phyloP scores from a whole-genome alignment of 2,797 vertebrate species.

The Sebastes wilsoni region DNA sequence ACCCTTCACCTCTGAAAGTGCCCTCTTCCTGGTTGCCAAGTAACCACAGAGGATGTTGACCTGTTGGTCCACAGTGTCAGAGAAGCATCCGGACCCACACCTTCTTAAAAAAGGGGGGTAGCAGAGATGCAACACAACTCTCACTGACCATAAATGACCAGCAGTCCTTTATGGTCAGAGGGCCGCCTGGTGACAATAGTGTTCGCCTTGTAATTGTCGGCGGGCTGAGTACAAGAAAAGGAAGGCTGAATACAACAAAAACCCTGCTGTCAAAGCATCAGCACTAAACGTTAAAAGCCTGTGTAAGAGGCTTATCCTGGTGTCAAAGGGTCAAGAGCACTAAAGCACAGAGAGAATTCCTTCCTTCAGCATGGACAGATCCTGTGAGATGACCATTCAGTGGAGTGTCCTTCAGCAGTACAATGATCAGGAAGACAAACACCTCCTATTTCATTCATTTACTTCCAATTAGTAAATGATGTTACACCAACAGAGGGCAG shows the following conservation, averaged over 20 bases:
- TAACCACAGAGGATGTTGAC: constrained; percentile 50
- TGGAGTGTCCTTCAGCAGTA: background rate
- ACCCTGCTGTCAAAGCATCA: constrained; percentile 46
- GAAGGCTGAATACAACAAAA: constrained; percentile 34
- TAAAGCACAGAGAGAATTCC: constrained; percentile 53
- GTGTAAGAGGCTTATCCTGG: constrained; percentile 38
- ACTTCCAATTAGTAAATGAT: background rate
- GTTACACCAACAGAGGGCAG: constrained; percentile 60
- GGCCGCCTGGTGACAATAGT: constrained; percentile 22
- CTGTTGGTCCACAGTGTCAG: constrained; percentile 25
- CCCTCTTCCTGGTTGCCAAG: constrained; percentile 38
- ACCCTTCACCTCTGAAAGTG: constrained; percentile 22
- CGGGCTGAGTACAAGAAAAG: constrained; percentile 13
- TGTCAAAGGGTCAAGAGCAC: constrained; percentile 58
- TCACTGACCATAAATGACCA: constrained; percentile 14
- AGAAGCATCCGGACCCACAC: constrained; percentile 13
- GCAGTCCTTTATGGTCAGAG: background rate
- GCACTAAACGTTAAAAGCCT: constrained; percentile 49
- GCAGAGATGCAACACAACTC: constrained; percentile 17
- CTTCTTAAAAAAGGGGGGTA: constrained; percentile 13
- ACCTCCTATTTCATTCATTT: background rate
- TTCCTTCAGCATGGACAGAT: constrained; percentile 3
- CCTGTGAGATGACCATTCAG: background rate
- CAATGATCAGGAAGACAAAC: background rate
- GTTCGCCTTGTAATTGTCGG: constrained; percentile 36